Base-by-base conservation (phyloP, 2,888 invertebrate genomes). In the Caenorhabditis drosophilae region DNA sequence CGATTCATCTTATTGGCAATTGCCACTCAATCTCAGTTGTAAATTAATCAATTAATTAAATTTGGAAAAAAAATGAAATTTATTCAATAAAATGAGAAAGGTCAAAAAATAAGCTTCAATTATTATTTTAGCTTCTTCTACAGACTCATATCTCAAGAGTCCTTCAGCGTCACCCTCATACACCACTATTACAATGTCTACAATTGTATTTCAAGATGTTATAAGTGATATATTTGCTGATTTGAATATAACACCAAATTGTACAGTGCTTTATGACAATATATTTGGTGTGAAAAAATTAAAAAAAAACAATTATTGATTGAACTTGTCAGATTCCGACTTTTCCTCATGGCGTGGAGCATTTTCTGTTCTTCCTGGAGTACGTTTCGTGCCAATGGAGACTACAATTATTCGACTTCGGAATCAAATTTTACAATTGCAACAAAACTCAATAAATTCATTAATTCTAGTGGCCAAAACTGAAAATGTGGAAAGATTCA, bases 201-300 rank as follows among this genome's bases (percentile, higher is more conserved):
- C 71, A 3, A 35, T 73, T 9, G 78, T 82, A 7, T 75, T 81
- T 51, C 70, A 76, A 52, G 76, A 77, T 57, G 89, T 90, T 1
- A 88, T 95, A 0, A 87, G 92, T 54, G 90, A 91, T 42, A 89
- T 94, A 73, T 91, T 92, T 3, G 87, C 88, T 0, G 88, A 89
- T 69, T 90, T 92, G 85, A 92, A 93, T 81, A 91, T 94, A 54
- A 91, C 91, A 4, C 93, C 92, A 83, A 92, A 72, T 11, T 53
- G 93, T 15, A 94, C 92, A 6, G 91, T 96, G 47, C 87, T 96
- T 44, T 94, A 91, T 84, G 94, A 96, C 80, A 89, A 90, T 23
- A 89, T 89, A 36, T 93, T 92, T 83, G 89, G 91, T 91, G n/a
- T n/a, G n/a, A n/a, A n/a, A 84, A 12, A 81, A 87, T 83, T 40